Evolutionary conservation across 1,140 invertebrate species (phyloP), one percentile per base, ranked within the genome.

Genomic region (Batillaria attramentaria): DNA sequence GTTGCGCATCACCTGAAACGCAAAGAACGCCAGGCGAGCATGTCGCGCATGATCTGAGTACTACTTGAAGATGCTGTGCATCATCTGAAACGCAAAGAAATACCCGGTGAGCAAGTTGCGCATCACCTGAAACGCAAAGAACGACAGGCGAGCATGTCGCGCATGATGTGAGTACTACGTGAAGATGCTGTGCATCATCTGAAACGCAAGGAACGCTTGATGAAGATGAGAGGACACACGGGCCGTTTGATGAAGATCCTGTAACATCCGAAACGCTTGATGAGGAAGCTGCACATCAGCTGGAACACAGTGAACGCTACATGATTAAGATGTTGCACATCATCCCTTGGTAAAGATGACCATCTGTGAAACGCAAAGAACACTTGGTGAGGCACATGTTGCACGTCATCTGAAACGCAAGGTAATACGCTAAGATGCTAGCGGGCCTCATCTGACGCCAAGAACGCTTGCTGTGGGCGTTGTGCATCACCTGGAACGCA

Each of bases 171-270:
- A 89, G 79, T 88, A 90, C 79, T 87, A 85, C 60, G 85, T 76
- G 81, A 90, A 89, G 54, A 90, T 88, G 74, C 88, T 90, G 33
- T 88, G 68, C 89, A 90, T 90, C 84, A 90, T 87, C 89, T 90
- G 84, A 24, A 80, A 83, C 35, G 72, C 28, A 66, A 33, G 74
- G 68, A 37, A n/a, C n/a, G n/a, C n/a, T n/a, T n/a, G n/a, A n/a
- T n/a, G n/a, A n/a, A n/a, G n/a, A n/a, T n/a, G n/a, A n/a, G n/a
- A n/a, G n/a, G n/a, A n/a, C n/a, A n/a, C n/a, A n/a, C n/a, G n/a
- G n/a, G n/a, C n/a, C n/a, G n/a, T n/a, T n/a, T n/a, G n/a, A n/a
- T n/a, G n/a, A n/a, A n/a, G n/a, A n/a, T n/a, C n/a, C n/a, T n/a
- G n/a, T n/a, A n/a, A n/a, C n/a, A n/a, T n/a, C n/a, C n/a, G 81